These are phyloP conservation scores for Apistogramma diplotaenia DNA, from an alignment of 2,113 vertebrate species.

Conservation along the genomic window DNA sequence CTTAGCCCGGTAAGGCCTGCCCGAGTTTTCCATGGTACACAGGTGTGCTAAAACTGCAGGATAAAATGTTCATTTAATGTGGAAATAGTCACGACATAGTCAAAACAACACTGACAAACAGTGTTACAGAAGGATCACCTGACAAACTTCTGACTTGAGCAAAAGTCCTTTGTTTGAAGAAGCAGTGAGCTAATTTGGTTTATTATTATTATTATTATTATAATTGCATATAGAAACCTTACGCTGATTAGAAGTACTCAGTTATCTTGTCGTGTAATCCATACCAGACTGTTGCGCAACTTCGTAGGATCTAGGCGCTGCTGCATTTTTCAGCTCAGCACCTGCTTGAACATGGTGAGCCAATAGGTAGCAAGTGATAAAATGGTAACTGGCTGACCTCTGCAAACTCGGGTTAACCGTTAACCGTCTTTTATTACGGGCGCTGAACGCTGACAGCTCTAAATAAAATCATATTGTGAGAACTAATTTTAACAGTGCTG, in stretches of 20 bases:
- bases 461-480: neutral
- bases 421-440: neutral
- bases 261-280: neutral
- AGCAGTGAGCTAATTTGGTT: neutral
- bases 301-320: neutral
- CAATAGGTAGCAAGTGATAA: neutral
- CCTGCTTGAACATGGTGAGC: neutral
- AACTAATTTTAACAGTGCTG: neutral
- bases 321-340: neutral
- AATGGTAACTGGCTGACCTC: neutral
- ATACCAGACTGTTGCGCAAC: neutral
- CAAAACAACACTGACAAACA: neutral
- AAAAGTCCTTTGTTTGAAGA: neutral
- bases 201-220: no score
- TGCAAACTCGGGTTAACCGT: neutral
- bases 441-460: neutral
- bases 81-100: neutral
- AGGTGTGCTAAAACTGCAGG: constrained; percentile 50
- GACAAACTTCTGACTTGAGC: neutral
- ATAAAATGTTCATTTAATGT: neutral
- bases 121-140: neutral
- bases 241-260: neutral
- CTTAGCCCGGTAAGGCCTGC: constrained; percentile 78
- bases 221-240: neutral
- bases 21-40: constrained; percentile 83